Evolutionary conservation across 2,113 vertebrate species (phyloP), one percentile per base, ranked within the genome.

Genomic region (Clinocottus analis): DNA sequence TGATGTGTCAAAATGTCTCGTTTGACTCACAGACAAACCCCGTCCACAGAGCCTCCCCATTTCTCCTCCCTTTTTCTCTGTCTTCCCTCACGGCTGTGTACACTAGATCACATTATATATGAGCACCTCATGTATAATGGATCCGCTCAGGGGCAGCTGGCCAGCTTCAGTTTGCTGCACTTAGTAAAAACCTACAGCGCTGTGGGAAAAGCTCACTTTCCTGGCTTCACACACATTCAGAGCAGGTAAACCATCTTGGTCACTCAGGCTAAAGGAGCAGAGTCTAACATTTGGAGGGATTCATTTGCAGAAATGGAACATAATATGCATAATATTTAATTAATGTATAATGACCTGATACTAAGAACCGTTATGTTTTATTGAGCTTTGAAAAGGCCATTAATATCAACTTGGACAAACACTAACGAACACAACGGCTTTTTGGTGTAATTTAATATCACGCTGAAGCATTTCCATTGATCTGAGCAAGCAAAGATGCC

Each of bases 51-150:
- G 2, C 12, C 23, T 16, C 25, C 4, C 21, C n/a, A 10, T 41
- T 16, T 55, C 51, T 7, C 14, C 61, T 19, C 63, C 31, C 66
- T 9, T 69, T 10, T 12, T 3, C 43, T 47, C 60, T 59, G 0
- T 35, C 31, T 65, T 31, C 59, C 23, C 68, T 56, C n/a, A 19
- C 4, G 23, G 64, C 64, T 63, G 60, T 56, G 66, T 72, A 77
- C 39, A 63, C 17, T 70, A 68, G 76, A 87, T 83, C 56, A 67
- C 25, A 80, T 80, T 68, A 58, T 49, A 74, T 62, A 62, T 75
- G 80, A 80, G 59, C 13, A 7, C 14, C 75, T 84, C 58, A 74
- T 90, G 75, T 79, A 81, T 86, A 77, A 87, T 90, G 60, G 64
- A 90, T 88, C 37, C 61, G 51, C 59, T 77, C 12, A 43, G 80